Percentiles rank a stretch among this genome's conserved stretches.
Evolutionary conservation across 2,113 vertebrate genomes (phyloP).

Genomic region (Rhabdornis inornatus): DNA sequence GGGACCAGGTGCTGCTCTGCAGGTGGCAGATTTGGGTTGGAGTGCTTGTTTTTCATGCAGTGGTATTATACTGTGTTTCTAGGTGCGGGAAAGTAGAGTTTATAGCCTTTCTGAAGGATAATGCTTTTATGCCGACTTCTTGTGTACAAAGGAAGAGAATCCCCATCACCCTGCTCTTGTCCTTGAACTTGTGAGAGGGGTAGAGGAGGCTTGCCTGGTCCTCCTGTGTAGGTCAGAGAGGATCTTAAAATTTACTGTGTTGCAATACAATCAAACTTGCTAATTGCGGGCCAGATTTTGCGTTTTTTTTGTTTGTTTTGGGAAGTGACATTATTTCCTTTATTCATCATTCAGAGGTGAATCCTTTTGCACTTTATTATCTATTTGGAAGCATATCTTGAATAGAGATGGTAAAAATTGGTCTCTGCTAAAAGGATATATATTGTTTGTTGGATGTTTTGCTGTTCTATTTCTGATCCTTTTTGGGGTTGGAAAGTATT

Average conservation of each 20-base stretch:
- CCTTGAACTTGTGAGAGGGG: not conserved
- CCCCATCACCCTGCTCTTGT: not conserved
- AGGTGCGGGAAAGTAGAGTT: not conserved
- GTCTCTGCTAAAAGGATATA: not conserved
- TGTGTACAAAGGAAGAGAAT: not conserved
- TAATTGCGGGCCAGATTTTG: not conserved
- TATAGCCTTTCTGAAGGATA: not conserved
- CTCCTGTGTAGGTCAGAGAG: not conserved
- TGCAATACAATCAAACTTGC: not conserved
- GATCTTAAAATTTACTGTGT: not conserved
- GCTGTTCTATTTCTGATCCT: not conserved
- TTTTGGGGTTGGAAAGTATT: not conserved
- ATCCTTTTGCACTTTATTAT: not conserved
- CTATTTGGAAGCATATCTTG: not conserved
- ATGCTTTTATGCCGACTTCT: not conserved
- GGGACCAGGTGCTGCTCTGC: not conserved
- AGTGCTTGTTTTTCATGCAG: not conserved
- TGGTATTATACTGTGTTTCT: rapidly evolving
- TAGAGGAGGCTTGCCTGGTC: not conserved
- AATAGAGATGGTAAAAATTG: not conserved
- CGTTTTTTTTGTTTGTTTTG: not conserved
- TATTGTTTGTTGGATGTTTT: not conserved
- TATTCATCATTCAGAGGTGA: not conserved
- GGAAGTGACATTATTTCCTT: not conserved
- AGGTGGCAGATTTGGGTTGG: not conserved